These are phyloP conservation scores for Pseudopodoces humilis DNA, from an alignment of 2,113 vertebrate genomes.

Conservation along the genomic window DNA sequence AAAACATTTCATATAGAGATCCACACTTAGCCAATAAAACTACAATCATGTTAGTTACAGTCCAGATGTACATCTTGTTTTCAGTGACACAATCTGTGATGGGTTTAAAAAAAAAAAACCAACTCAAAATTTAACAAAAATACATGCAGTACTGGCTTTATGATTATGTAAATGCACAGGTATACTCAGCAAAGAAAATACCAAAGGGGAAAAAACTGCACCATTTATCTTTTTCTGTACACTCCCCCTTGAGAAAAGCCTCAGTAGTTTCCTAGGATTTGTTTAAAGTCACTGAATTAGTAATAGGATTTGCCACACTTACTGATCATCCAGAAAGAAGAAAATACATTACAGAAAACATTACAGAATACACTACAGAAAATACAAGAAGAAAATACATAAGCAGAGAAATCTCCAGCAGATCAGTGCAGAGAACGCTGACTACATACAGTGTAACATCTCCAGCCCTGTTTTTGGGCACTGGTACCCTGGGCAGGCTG, in stretches of 20 bases:
- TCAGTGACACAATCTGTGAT: not conserved
- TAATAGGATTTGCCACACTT: not conserved
- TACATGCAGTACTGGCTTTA: not conserved
- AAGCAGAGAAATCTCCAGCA: not conserved
- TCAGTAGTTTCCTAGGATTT: not conserved
- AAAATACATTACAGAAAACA: not conserved
- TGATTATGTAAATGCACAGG: not conserved
- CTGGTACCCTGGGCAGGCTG: not conserved
- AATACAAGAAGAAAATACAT: too few relatives aligned
- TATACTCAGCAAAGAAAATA: not conserved
- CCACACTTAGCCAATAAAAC: not conserved
- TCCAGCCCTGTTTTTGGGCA: not conserved
- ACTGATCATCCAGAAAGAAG: not conserved
- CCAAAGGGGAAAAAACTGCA: not conserved
- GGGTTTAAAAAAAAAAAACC: not conserved
- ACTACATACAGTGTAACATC: rapidly evolving
- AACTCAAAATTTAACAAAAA: not conserved
- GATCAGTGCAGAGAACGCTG: not conserved
- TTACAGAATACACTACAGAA: too few relatives aligned
- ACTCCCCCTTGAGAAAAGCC: not conserved
- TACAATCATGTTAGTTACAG: not conserved
- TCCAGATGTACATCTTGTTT: not conserved
- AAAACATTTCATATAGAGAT: not conserved
- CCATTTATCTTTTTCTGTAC: not conserved
- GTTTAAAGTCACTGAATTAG: not conserved